A percentile compares a stretch with the other conserved stretches of the same genome.
Evolutionary conservation across 2,888 invertebrate species (phyloP).

Genomic region (Aromia moschata): DNA sequence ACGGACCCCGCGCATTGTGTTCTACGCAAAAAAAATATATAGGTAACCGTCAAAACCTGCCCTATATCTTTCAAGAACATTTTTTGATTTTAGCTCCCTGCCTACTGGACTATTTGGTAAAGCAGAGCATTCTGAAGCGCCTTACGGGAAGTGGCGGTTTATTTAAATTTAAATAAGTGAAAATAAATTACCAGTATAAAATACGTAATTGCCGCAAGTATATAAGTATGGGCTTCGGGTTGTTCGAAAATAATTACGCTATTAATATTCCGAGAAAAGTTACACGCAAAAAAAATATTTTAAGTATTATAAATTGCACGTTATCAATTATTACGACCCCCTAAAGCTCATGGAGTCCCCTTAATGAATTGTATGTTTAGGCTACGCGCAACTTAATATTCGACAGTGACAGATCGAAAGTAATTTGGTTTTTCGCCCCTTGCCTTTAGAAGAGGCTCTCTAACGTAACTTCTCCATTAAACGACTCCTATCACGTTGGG

Average conservation of each 20-base stretch:
- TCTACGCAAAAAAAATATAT: too few relatives aligned
- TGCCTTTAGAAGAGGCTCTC: constrained; percentile 8
- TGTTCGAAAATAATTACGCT: constrained; percentile 15
- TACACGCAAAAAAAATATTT: constrained; percentile 6
- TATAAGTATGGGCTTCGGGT: constrained; percentile 11
- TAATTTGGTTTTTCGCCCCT: constrained; percentile 43
- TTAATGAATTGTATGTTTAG: constrained; percentile 53
- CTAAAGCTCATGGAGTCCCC: constrained; percentile 48
- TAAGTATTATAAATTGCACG: constrained; percentile 17
- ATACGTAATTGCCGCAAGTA: constrained; percentile 4
- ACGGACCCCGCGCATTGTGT: too few relatives aligned
- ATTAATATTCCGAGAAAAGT: constrained; percentile 5
- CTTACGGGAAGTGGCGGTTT: neutral
- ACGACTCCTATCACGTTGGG: neutral
- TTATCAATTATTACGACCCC: constrained; percentile 12
- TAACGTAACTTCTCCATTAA: constrained; percentile 6
- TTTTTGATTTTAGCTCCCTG: too few relatives aligned
- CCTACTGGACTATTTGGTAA: too few relatives aligned
- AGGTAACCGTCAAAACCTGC: too few relatives aligned
- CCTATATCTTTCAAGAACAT: too few relatives aligned
- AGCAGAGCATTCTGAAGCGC: too few relatives aligned
- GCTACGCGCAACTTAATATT: constrained; percentile 34
- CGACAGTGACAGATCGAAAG: constrained; percentile 55
- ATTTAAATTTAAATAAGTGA: constrained; percentile 12
- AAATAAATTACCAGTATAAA: constrained; percentile 13